These are phyloP conservation scores for Pocota personata DNA, from an alignment of 2,888 invertebrate genomes.

Conservation along the genomic window DNA sequence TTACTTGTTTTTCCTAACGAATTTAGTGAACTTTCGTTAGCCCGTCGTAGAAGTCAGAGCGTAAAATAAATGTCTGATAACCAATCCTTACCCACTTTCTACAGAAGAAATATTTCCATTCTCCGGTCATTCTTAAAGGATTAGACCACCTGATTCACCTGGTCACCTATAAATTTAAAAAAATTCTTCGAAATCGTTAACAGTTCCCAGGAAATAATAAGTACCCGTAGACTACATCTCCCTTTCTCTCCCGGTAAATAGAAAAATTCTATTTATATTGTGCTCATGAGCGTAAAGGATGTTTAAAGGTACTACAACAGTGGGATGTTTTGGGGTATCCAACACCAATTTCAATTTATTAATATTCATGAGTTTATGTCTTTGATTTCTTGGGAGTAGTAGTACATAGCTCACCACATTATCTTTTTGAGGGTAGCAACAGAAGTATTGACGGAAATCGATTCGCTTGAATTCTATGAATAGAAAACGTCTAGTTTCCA, in stretches of 20 bases:
- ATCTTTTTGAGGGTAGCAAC: background rate
- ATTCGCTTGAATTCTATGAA: slow-evolving; percentile 5
- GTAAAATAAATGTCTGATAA: too few species aligned
- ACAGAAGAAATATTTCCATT: too few species aligned
- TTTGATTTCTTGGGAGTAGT: background rate
- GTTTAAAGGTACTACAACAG: background rate
- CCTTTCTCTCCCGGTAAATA: background rate
- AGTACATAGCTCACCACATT: background rate
- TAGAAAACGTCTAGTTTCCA: background rate
- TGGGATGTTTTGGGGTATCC: background rate
- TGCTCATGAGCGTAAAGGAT: background rate
- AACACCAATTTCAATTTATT: slow-evolving; percentile 6
- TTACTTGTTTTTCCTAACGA: too few species aligned
- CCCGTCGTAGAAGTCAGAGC: too few species aligned
- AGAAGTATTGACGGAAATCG: slow-evolving; percentile 4
- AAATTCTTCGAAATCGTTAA: too few species aligned
- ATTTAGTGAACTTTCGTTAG: too few species aligned
- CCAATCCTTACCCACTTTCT: too few species aligned
- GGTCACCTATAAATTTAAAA: too few species aligned
- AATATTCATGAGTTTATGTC: slow-evolving; percentile 21
- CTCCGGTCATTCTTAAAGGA: too few species aligned
- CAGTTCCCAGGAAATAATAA: too few species aligned
- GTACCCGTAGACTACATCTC: too few species aligned
- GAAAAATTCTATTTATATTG: background rate
- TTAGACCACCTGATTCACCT: too few species aligned